These are phyloP conservation scores for Prunella fulvescens DNA, from an alignment of 2,113 vertebrate genomes.

Conservation along the genomic window DNA sequence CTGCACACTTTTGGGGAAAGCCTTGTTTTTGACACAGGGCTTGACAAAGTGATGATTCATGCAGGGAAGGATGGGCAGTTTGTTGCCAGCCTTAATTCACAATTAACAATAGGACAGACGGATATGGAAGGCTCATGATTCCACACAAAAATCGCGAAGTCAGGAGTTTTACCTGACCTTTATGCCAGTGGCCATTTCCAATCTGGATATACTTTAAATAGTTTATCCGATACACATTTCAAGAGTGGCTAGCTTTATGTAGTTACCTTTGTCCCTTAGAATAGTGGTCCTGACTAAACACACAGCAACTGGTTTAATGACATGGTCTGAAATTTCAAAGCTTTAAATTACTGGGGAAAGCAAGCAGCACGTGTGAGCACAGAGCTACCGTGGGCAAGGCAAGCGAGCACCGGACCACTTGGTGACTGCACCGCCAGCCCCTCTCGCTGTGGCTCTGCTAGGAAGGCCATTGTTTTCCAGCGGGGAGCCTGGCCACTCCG, in stretches of 20 bases:
- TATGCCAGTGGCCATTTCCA: not conserved
- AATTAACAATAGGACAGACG: not conserved
- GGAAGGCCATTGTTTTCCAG: not conserved
- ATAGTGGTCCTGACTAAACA: not conserved
- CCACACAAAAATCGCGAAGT: not conserved
- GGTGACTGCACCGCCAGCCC: not conserved
- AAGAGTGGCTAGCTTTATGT: not conserved
- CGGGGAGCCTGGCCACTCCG: not conserved
- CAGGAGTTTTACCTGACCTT: not conserved
- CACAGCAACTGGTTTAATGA: not conserved
- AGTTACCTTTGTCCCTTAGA: not conserved
- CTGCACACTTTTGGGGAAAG: not conserved
- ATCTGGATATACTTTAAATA: not conserved
- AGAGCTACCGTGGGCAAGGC: fast-evolving
- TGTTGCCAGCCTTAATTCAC: conserved; percentile 35
- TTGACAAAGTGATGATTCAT: conserved; percentile 63
- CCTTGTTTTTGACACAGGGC: conserved; percentile 11
- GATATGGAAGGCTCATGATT: conserved; percentile 34
- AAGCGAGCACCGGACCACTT: fast-evolving
- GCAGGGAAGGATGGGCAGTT: conserved; percentile 10
- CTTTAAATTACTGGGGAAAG: not conserved
- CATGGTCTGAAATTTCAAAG: not conserved
- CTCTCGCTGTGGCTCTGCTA: not conserved
- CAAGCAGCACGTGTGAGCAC: fast-evolving
- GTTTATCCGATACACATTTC: not conserved